Percentiles rank a stretch among this genome's conserved stretches.
phyloP scores from a whole-genome alignment of 2,888 invertebrate species.

The Agrotis clavis region DNA sequence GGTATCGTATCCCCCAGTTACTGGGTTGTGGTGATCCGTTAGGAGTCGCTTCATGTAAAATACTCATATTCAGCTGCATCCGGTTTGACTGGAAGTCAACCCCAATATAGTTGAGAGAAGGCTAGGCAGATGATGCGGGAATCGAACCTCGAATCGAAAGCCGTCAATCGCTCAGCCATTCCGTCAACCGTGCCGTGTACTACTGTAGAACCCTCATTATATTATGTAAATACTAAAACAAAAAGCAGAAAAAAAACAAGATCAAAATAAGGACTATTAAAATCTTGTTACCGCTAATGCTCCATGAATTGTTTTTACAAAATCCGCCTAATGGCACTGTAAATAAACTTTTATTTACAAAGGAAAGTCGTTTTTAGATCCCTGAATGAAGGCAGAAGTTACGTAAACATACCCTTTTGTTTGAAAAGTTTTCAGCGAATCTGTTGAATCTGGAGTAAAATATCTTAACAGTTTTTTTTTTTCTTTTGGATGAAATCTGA shows the following conservation, averaged over 20 bases:
- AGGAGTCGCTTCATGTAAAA: no score
- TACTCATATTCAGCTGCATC: no score
- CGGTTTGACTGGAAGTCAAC: no score
- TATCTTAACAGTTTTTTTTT: constrained; percentile 28
- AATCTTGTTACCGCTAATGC: constrained; percentile 53
- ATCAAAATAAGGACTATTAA: constrained; percentile 32
- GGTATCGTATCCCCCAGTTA: no score
- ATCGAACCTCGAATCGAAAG: no score
- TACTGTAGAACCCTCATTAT: no score
- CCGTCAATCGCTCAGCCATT: no score
- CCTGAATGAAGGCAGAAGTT: constrained; percentile 43
- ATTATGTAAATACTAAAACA: no score
- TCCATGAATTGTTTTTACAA: constrained; percentile 43
- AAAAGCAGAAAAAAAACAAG: background rate
- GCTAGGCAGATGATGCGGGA: no score
- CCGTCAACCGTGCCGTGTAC: no score
- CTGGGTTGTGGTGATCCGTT: no score
- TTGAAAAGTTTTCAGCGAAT: constrained; percentile 47
- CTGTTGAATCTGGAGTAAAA: constrained; percentile 39
- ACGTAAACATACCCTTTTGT: constrained; percentile 57
- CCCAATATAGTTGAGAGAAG: no score
- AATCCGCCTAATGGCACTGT: constrained; percentile 42
- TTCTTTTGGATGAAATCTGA: constrained; percentile 11
- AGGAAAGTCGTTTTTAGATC: constrained; percentile 39
- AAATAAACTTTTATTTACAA: constrained; percentile 49